Conservation (phyloP, 1,140 invertebrate species). For the Drosophila sechellia region DNA sequence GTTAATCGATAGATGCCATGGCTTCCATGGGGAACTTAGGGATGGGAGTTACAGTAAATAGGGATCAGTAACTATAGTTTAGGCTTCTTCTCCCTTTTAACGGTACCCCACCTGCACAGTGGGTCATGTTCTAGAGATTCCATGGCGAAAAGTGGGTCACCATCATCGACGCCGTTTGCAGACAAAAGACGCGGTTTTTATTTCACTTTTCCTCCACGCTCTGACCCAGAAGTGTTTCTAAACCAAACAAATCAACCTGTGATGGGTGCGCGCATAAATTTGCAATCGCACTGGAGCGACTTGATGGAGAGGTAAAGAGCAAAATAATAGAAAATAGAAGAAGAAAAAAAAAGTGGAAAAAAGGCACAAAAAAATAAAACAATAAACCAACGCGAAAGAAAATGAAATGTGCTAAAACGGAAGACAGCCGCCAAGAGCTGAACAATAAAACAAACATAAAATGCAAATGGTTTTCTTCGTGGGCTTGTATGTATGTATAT, state of each 20-base stretch:
- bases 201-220: slow-evolving; percentile 63
- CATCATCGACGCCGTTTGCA: slow-evolving; percentile 7
- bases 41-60: too few relatives aligned
- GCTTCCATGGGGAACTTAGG: too few relatives aligned
- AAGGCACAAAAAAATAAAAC: slow-evolving; percentile 21
- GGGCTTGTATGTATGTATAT: neutral
- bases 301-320: neutral
- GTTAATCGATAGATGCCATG: neutral
- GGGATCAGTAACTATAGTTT: slow-evolving; percentile 5
- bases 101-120: slow-evolving; percentile 15
- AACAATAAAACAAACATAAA: slow-evolving; percentile 82
- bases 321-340: neutral
- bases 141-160: slow-evolving; percentile 27
- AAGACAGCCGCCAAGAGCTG: slow-evolving; percentile 30
- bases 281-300: slow-evolving; percentile 29
- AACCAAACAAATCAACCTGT: slow-evolving; percentile 60
- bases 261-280: slow-evolving; percentile 61
- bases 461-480: slow-evolving; percentile 63
- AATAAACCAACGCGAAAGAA: slow-evolving; percentile 42
- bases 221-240: slow-evolving; percentile 61
- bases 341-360: neutral
- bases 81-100: neutral
- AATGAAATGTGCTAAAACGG: slow-evolving; percentile 54
- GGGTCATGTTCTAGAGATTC: slow-evolving; percentile 39
- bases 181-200: slow-evolving; percentile 47